These are phyloP conservation scores for Drosophila quadrilineata DNA, from an alignment of 1,140 invertebrate genomes.

Conservation along the genomic window DNA sequence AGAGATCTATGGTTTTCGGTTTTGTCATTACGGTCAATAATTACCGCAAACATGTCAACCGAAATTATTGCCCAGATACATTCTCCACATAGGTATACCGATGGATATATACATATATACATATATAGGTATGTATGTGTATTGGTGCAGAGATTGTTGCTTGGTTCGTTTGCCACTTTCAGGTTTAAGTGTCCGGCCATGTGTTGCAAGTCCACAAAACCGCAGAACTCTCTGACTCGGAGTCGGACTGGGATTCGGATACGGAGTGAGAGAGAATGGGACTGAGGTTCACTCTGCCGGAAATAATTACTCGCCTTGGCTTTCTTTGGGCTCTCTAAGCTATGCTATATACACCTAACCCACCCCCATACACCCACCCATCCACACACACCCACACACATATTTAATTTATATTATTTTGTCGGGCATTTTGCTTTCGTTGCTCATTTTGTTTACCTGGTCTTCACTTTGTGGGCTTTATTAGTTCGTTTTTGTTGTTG, in stretches of 20 bases:
- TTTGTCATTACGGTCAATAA: constrained; percentile 80
- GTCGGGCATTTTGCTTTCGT: constrained; percentile 62
- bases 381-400: constrained; percentile 5
- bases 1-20: constrained; percentile 36
- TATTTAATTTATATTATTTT: constrained; percentile 79
- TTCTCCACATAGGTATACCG: constrained; percentile 35
- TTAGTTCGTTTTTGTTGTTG: constrained; percentile 43
- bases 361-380: background rate
- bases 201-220: constrained; percentile 72
- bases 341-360: background rate
- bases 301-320: constrained; percentile 76
- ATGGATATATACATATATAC: background rate
- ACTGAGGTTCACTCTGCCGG: constrained; percentile 48
- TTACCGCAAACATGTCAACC: constrained; percentile 77
- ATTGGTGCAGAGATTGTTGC: too few relatives aligned
- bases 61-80: constrained; percentile 78
- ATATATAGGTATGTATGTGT: background rate
- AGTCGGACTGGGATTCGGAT: background rate
- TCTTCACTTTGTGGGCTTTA: constrained; percentile 48
- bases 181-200: constrained; percentile 76
- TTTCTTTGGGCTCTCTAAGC: constrained; percentile 50
- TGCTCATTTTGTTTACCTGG: constrained; percentile 61
- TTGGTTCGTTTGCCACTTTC: constrained; percentile 46
- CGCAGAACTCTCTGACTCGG: constrained; percentile 38
- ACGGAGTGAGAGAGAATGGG: background rate